These are phyloP conservation scores for Zaprionus ghesquierei DNA, from an alignment of 1,140 invertebrate species.

Conservation along the genomic window DNA sequence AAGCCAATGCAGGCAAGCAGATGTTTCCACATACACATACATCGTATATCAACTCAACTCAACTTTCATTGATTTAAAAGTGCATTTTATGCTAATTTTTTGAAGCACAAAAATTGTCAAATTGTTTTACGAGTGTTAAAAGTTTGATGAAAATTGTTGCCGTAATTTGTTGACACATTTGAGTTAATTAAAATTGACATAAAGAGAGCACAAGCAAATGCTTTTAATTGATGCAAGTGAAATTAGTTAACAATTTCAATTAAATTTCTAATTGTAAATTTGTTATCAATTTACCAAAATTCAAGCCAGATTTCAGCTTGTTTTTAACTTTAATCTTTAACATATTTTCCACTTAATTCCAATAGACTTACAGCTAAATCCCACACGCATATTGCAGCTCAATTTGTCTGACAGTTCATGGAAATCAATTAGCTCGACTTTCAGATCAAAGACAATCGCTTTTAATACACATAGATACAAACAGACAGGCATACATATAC, in stretches of 20 bases:
- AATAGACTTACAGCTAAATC: not conserved
- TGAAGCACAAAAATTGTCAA: not conserved
- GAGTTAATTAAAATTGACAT: not conserved
- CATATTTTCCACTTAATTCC: not conserved
- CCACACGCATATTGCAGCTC: not conserved
- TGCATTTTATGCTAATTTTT: slow-evolving; percentile 68
- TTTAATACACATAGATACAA: slow-evolving; percentile 12
- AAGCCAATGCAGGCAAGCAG: slow-evolving; percentile 43
- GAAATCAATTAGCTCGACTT: slow-evolving; percentile 54
- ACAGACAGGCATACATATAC: slow-evolving; percentile 17
- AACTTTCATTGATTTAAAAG: slow-evolving; percentile 68
- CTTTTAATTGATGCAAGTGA: too few relatives aligned
- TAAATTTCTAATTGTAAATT: too few relatives aligned
- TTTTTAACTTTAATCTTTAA: not conserved
- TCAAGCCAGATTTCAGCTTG: not conserved
- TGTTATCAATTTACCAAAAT: too few relatives aligned
- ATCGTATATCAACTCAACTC: too few relatives aligned
- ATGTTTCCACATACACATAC: slow-evolving; percentile 44
- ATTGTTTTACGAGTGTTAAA: not conserved
- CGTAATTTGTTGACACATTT: not conserved
- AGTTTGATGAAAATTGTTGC: not conserved
- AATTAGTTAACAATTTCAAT: too few relatives aligned
- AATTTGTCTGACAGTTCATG: not conserved
- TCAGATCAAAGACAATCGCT: slow-evolving; percentile 43
- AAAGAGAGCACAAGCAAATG: too few relatives aligned